Conservation (phyloP, 2,113 vertebrate species). For the Arothron firmamentum region DNA sequence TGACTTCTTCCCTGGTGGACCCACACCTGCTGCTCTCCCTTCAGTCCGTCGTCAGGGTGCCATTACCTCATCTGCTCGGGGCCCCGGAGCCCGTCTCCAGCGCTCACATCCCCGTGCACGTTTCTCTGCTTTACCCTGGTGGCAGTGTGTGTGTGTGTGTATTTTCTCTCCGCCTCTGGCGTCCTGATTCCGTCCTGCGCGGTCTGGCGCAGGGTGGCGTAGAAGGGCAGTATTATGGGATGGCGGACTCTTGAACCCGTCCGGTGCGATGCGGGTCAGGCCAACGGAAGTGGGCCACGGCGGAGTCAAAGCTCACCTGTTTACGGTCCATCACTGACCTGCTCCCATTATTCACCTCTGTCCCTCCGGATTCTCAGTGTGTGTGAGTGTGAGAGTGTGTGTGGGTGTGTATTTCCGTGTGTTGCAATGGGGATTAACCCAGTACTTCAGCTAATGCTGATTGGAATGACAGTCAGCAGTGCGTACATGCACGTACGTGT, state of each 20-base stretch:
- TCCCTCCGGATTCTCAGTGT: constrained; percentile 1
- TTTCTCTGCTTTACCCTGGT: no score
- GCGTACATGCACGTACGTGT: constrained; percentile 27
- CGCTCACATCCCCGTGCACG: no score
- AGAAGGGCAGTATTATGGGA: constrained; percentile 4
- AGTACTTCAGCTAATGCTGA: constrained; percentile 64
- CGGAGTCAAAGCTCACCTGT: neutral
- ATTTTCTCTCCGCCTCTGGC: no score
- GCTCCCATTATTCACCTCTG: constrained; percentile 16
- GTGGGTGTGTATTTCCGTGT: constrained; percentile 42
- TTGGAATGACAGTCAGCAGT: constrained; percentile 60
- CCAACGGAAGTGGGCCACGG: constrained; percentile 21
- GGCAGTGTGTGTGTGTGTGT: no score
- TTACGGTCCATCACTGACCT: constrained; percentile 10
- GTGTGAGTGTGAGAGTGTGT: constrained; percentile 17
- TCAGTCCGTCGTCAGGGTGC: no score
- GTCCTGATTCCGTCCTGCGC: neutral
- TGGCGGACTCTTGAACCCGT: constrained; percentile 24
- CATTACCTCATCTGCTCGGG: no score
- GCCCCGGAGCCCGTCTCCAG: no score
- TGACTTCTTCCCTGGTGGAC: no score
- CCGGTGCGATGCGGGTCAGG: neutral
- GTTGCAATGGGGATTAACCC: constrained; percentile 65
- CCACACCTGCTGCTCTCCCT: no score
- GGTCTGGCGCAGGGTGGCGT: neutral